These are phyloP conservation scores for Tiphia femorata DNA, from an alignment of 2,888 invertebrate genomes.

Conservation along the genomic window DNA sequence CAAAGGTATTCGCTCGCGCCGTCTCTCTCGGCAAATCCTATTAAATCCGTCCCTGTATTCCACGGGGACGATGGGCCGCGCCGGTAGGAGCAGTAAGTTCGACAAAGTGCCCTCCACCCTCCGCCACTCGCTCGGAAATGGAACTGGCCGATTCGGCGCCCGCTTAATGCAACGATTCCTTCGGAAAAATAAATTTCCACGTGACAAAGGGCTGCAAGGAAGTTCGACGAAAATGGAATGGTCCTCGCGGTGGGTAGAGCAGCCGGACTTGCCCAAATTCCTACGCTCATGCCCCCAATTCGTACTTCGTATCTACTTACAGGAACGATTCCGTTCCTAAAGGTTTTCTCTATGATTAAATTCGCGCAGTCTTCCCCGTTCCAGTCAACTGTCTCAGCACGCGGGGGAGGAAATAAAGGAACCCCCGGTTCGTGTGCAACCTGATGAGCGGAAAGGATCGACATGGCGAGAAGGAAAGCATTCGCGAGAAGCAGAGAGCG, in stretches of 20 bases:
- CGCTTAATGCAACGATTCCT: constrained; percentile 18
- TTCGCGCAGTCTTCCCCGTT: no score
- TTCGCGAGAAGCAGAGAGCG: no score
- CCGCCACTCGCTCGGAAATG: no score
- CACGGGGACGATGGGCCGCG: constrained; percentile 19
- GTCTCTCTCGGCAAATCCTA: constrained; percentile 34
- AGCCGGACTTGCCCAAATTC: no score
- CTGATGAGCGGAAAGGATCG: not conserved
- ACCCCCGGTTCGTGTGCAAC: no score
- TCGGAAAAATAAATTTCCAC: constrained; percentile 12
- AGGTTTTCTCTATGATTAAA: no score
- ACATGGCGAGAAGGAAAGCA: not conserved
- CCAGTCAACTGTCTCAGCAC: no score
- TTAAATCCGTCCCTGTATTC: constrained; percentile 37
- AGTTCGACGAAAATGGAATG: not conserved
- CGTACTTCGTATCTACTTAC: no score
- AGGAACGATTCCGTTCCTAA: no score
- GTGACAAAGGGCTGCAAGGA: constrained; percentile 2
- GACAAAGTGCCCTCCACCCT: no score
- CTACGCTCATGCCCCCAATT: no score
- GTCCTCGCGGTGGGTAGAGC: not conserved
- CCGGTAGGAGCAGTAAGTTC: constrained; percentile 28
- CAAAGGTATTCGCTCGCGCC: constrained; percentile 8
- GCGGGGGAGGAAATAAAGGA: no score
- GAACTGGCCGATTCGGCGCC: not conserved